Percentiles rank a stretch among this genome's conserved stretches.
These are phyloP conservation scores for cat (Felis catus) DNA, from an alignment of 2,113 vertebrate genomes.

Conservation along the genomic window F.catus_Fca126_mat1.0 CM031417.1:95828501-95829000, in stretches of 20 bases:
- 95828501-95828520: neutral
- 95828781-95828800: neutral
- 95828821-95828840: neutral
- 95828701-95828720: neutral
- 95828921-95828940: neutral
- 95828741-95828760: neutral
- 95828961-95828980: neutral
- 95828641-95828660: neutral
- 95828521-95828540: neutral
- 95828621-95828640: neutral
- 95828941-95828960: neutral
- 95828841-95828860: neutral
- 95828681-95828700: neutral
- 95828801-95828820: neutral
- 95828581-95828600: neutral
- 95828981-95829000: neutral
- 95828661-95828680: neutral
- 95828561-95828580: neutral
- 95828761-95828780: neutral
- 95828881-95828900: neutral
- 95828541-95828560: neutral
- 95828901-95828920: neutral
- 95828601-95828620: neutral
- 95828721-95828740: neutral
- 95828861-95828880: neutral